Percentiles rank a stretch among this genome's conserved stretches.
Evolutionary conservation across 2,888 invertebrate genomes (phyloP).

Genomic region (Oxytorus armatus): DNA sequence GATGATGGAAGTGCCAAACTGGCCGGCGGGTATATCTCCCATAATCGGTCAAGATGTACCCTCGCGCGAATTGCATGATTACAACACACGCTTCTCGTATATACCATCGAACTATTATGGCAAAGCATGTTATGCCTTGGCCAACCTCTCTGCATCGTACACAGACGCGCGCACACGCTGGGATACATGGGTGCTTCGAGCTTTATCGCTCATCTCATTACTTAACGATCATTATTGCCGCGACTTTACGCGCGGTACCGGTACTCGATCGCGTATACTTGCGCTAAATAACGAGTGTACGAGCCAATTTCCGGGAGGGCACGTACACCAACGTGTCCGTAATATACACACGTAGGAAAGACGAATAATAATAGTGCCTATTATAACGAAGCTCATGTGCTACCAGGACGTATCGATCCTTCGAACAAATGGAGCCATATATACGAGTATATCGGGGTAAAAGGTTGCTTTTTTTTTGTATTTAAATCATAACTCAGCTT

Average conservation of each 20-base stretch:
- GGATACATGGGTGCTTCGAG: constrained; percentile 46
- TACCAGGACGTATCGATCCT: background rate
- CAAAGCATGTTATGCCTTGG: constrained; percentile 43
- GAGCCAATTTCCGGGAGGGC: constrained; percentile 79
- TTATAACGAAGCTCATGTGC: constrained; percentile 12
- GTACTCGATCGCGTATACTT: constrained; percentile 69
- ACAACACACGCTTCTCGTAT: constrained; percentile 55
- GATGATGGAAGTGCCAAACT: constrained; percentile 46
- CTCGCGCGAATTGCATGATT: constrained; percentile 69
- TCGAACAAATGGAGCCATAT: no score
- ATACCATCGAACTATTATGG: constrained; percentile 40
- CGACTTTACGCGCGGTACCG: constrained; percentile 77
- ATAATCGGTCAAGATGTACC: constrained; percentile 27
- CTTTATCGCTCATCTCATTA: constrained; percentile 76
- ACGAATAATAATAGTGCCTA: constrained; percentile 5
- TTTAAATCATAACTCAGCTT: no score
- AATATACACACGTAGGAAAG: constrained; percentile 1
- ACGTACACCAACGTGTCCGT: constrained; percentile 44
- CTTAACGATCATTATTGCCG: constrained; percentile 81
- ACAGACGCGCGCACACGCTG: background rate
- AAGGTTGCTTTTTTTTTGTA: no score
- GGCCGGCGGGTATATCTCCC: constrained; percentile 3
- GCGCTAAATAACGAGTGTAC: constrained; percentile 77
- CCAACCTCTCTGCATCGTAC: background rate
- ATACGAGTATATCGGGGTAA: no score